Evolutionary conservation across 1,140 invertebrate species (phyloP), one percentile per base, ranked within the genome.

Genomic region (Panagrolaimus sp.): DNA sequence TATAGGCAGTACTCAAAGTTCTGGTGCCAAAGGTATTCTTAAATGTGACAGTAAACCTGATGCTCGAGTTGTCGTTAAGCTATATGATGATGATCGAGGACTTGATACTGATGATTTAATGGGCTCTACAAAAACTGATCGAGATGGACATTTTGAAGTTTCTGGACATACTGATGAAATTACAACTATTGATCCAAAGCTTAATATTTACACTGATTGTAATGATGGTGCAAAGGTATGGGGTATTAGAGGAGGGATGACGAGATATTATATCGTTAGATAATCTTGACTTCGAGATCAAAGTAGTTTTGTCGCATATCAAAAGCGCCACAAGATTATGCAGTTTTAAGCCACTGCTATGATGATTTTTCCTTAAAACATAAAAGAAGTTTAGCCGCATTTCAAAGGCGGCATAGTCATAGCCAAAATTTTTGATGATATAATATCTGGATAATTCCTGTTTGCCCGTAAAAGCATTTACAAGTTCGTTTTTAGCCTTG

Each of bases 121-220:
- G 68, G 75, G 57, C 23, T 61, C 48, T 4, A 68, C 67, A 63
- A 76, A 73, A 65, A 72, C 75, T 44, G 74, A 76, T 38, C 25
- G 53, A 0, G 20, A 48, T 13, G 75, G 75, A 61, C 46, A 25
- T 16, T 77, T 76, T 57, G 64, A 71, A 23, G 43, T 77, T 44
- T 57, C 45, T 25, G 75, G 75, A 64, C 46, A 72, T 14, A 72
- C 71, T 25, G 61, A 65, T n/a, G 75, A 77, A 66, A 38, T 77
- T 51, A 77, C 74, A 13, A 63, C 70, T 43, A 77, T 77, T 46
- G 75, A 77, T 16, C 74, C 75, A 8, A 77, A 76, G 5, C 61
- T 77, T 27, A 74, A 74, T 31, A 66, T 77, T 27, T 76, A 76
- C 73, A 74, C 76, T 45, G 73, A 76, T 53, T 76, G 74, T 38